Evolutionary conservation across 1,140 invertebrate species (phyloP).

Genomic region (Pogonomyrmex californicus): DNA sequence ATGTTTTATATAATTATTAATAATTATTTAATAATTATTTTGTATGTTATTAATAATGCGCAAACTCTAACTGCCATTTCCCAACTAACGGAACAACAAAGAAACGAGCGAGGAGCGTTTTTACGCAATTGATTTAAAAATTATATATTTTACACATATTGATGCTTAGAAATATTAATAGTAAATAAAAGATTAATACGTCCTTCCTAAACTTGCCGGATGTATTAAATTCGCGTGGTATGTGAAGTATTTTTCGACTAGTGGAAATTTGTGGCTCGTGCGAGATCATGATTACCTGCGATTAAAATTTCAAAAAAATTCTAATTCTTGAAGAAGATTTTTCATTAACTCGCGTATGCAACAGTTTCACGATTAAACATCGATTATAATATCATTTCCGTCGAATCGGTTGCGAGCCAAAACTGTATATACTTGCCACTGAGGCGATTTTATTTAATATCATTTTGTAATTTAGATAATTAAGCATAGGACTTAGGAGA

Average conservation of each 20-base stretch:
- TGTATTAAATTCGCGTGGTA: neutral
- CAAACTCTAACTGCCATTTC: neutral
- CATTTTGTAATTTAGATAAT: slow-evolving; percentile 60
- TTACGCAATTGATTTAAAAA: neutral
- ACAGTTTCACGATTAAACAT: neutral
- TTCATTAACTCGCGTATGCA: neutral
- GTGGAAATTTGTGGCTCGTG: neutral
- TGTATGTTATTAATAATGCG: neutral
- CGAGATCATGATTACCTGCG: neutral
- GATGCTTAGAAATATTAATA: neutral
- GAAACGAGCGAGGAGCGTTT: neutral
- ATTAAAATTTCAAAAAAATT: neutral
- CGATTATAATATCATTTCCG: neutral
- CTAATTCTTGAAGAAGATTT: neutral
- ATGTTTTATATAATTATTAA: neutral
- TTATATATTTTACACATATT: neutral
- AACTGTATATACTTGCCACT: slow-evolving; percentile 73
- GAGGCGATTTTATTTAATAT: slow-evolving; percentile 73
- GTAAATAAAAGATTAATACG: neutral
- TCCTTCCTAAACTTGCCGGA: neutral
- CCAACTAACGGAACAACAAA: neutral
- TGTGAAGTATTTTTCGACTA: neutral
- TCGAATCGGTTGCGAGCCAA: neutral
- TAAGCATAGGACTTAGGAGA: slow-evolving; percentile 36
- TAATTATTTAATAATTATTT: neutral